Evolutionary conservation across 2,888 invertebrate genomes (phyloP).

Genomic region (Sipha maydis): DNA sequence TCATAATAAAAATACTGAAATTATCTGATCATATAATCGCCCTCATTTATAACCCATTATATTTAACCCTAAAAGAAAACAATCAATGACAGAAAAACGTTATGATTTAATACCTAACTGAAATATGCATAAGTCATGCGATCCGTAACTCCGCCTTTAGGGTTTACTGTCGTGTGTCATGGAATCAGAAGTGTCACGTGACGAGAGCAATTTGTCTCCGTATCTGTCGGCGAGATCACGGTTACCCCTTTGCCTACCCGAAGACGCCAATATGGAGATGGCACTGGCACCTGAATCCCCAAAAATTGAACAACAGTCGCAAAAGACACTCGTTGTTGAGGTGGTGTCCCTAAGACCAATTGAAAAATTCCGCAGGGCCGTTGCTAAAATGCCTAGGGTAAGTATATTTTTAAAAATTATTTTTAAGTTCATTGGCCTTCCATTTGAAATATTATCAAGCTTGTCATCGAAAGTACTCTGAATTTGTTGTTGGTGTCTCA

Average conservation of each 20-base stretch:
- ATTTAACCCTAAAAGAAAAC: constrained; percentile 52
- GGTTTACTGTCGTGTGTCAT: constrained; percentile 61
- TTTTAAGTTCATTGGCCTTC: constrained; percentile 21
- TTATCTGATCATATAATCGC: constrained; percentile 58
- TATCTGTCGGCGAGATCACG: constrained; percentile 66
- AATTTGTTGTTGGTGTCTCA: not conserved
- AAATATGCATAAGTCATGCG: constrained; percentile 61
- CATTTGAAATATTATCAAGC: not conserved
- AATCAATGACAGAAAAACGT: constrained; percentile 60
- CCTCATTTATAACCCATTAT: constrained; percentile 54
- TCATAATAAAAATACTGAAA: constrained; percentile 23
- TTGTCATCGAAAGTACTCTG: constrained; percentile 12
- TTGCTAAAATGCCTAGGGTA: constrained; percentile 63
- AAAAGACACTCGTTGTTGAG: constrained; percentile 62
- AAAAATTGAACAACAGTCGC: constrained; percentile 54
- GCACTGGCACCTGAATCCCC: constrained; percentile 61
- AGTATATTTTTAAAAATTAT: constrained; percentile 42
- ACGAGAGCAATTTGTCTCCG: constrained; percentile 64
- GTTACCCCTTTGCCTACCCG: constrained; percentile 66
- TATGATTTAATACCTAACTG: constrained; percentile 57
- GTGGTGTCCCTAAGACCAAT: constrained; percentile 63
- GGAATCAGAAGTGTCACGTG: constrained; percentile 62
- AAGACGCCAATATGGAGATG: constrained; percentile 63
- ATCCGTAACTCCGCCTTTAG: constrained; percentile 59
- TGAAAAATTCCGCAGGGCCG: constrained; percentile 63